Base-by-base conservation (phyloP, 2,797 vertebrate species). In the Oceanodroma leucorhoa region DNA sequence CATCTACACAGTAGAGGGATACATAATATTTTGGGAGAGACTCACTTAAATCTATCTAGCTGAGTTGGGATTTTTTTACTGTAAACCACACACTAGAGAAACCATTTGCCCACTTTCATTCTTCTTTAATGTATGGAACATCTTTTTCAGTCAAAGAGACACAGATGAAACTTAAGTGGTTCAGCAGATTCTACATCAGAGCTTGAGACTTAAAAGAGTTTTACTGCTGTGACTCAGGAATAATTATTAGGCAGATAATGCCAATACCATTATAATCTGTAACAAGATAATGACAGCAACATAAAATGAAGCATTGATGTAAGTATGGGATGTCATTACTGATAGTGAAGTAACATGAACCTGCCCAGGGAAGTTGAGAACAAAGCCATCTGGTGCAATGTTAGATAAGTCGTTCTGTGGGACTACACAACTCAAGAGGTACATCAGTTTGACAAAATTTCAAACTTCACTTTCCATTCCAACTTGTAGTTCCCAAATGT, bases 281-380 rank as follows among this genome's bases (percentile, higher is more conserved):
- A 94, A 94, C 45, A 80, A 77, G 82, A 64, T 87, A 80, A 95
- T 91, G 77, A 77, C 70, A 90, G 69, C 89, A 94, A 90, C 91
- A 88, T 90, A 60, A 90, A 94, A 69, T 46, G 71, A 82, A 86
- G 27, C 72, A 45, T 5, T 77, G 43, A 60, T 65, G 26, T 55
- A 79, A 75, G 50, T 64, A 41, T 40, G 77, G 43, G 18, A 46
- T 51, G 94, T 93, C 76, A 54, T 60, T 96, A 36, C 67, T 91
- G 85, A 86, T 87, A 72, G 50, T 48, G 18, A 85, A 83, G 50
- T 83, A 88, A 81, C 14, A 6, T 54, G 65, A 91, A 81, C 46
- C 45, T 87, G 69, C 36, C 23, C 36, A 30, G 41, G 46, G 50
- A 84, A 84, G 36, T 8, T 86, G 65, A 89, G 45, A 85, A 57